Percentiles rank a stretch among this genome's conserved stretches.
Evolutionary conservation across 2,797 vertebrate species (phyloP).

Genomic region (Pipistrellus nathusii): DNA sequence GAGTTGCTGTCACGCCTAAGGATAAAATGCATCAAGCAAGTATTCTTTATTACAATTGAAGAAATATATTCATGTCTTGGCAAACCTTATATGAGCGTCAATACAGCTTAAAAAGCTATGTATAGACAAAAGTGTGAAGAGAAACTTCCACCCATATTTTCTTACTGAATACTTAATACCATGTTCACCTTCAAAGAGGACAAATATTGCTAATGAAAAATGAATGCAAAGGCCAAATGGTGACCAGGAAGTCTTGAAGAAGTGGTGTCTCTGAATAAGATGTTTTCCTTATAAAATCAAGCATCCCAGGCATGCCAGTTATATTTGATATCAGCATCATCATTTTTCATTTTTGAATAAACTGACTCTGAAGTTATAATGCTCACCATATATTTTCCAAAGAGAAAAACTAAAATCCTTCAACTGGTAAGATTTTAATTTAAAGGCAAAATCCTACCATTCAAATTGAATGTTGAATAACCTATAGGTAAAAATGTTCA

Average conservation of each 20-base stretch:
- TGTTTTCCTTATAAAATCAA: constrained; percentile 21
- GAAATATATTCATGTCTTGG: constrained; percentile 1
- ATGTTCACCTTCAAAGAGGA: background rate
- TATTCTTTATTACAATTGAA: background rate
- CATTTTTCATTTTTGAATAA: constrained; percentile 4
- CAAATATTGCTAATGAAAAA: background rate
- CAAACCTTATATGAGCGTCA: background rate
- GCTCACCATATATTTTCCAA: background rate
- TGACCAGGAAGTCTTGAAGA: background rate
- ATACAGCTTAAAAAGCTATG: background rate
- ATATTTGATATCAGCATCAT: background rate
- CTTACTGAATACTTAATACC: background rate
- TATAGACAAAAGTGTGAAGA: background rate
- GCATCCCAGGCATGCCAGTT: background rate
- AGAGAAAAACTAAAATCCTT: background rate
- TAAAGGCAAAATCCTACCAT: background rate
- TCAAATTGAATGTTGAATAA: constrained; percentile 7
- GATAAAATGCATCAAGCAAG: constrained; percentile 25
- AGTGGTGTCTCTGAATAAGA: background rate
- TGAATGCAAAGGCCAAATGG: background rate
- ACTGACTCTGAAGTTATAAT: background rate
- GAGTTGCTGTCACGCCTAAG: background rate
- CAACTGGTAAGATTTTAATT: background rate
- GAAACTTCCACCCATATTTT: background rate
- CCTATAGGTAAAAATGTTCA: background rate